Percentiles rank a stretch among this genome's conserved stretches.
phyloP scores from a whole-genome alignment of 2,797 vertebrate genomes.

The Hippocampus kuda region DNA sequence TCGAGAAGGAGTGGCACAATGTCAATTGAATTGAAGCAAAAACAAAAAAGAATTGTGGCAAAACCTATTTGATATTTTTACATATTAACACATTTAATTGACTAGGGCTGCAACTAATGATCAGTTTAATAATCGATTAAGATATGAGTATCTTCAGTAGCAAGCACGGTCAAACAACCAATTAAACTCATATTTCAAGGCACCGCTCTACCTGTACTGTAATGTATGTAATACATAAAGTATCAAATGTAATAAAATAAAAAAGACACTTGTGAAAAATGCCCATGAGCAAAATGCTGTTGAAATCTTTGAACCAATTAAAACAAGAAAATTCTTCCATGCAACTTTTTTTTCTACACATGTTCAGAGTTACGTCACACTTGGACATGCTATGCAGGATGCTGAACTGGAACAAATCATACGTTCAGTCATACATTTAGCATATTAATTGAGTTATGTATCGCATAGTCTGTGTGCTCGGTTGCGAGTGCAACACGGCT shows the following conservation, averaged over 20 bases:
- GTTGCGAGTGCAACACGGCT: conserved; percentile 39
- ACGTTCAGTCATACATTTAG: conserved; percentile 53
- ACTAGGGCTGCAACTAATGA: no score
- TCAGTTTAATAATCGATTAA: no score
- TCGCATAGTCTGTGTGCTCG: conserved; percentile 39
- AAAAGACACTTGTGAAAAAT: background rate
- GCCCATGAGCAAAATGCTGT: conserved; percentile 38
- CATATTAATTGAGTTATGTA: conserved; percentile 64
- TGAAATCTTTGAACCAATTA: conserved; percentile 49
- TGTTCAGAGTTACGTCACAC: conserved; percentile 40
- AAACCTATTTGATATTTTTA: no score
- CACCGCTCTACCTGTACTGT: background rate
- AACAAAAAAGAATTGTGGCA: no score
- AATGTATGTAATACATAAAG: background rate
- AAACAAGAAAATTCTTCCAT: conserved; percentile 46
- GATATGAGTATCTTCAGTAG: no score
- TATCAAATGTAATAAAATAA: background rate
- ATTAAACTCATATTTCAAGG: background rate
- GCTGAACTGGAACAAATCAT: conserved; percentile 56
- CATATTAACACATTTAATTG: background rate
- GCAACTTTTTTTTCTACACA: conserved; percentile 43
- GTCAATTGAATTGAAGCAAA: no score
- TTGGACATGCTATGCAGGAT: conserved; percentile 50
- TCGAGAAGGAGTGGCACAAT: no score
- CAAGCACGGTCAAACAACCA: background rate